These are phyloP conservation scores for Morone saxatilis DNA, from an alignment of 2,113 vertebrate species.

Conservation along the genomic window DNA sequence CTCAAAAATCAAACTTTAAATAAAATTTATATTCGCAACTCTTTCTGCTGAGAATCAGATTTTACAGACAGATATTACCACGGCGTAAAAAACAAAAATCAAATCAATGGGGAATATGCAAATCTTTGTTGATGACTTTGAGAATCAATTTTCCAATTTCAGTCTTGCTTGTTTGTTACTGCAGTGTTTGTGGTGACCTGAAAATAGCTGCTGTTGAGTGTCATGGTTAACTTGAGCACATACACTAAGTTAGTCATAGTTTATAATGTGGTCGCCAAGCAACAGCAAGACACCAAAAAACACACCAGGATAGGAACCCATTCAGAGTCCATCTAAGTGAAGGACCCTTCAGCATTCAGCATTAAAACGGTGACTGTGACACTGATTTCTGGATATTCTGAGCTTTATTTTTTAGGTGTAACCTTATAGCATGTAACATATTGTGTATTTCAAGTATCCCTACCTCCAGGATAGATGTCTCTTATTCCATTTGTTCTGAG, in stretches of 20 bases:
- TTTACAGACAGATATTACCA: neutral
- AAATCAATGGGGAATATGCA: no score
- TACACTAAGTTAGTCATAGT: neutral
- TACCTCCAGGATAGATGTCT: constrained; percentile 98
- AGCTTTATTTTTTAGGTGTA: neutral
- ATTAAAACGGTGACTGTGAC: neutral
- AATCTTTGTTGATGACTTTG: no score
- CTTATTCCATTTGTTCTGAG: constrained; percentile 92
- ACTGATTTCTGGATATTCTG: neutral
- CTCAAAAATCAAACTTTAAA: neutral
- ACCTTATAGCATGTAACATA: neutral
- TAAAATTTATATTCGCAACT: neutral
- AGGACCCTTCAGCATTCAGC: constrained; percentile 6
- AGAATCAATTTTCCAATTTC: neutral
- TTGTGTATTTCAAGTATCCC: neutral
- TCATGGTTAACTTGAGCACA: neutral
- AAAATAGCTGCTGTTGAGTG: neutral
- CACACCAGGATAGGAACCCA: no score
- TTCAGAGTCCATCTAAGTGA: neutral
- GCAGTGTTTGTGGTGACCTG: neutral
- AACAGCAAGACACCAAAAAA: constrained; percentile 20
- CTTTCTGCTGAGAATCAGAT: neutral
- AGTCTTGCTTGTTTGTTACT: neutral
- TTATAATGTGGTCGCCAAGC: constrained; percentile 21
- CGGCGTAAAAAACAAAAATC: neutral